Conservation (phyloP, 2,888 invertebrate genomes). For the Deilephila porcellus region DNA sequence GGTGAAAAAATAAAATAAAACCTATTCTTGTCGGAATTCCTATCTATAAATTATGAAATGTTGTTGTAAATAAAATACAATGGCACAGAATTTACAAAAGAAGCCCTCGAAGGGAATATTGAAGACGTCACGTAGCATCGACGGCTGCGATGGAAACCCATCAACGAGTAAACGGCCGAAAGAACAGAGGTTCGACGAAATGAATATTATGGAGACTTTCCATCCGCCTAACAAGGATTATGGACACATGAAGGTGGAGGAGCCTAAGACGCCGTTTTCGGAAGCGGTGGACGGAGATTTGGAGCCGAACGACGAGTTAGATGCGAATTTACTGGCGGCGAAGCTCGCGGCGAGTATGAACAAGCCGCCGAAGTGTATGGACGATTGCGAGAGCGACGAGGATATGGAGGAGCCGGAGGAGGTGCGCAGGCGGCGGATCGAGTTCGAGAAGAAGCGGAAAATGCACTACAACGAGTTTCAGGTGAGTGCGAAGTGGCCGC, state of each 20-base stretch:
- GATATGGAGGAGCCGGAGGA: conserved; percentile 86
- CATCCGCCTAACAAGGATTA: conserved; percentile 99
- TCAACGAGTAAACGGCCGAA: conserved; percentile 80
- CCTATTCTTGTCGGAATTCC: conserved; percentile 10
- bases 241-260: conserved; percentile 98
- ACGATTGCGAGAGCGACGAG: conserved; percentile 84
- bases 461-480: conserved; percentile 98
- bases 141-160: conserved; percentile 85
- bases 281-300: conserved; percentile 86
- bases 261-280: conserved; percentile 96
- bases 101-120: conserved; percentile 95
- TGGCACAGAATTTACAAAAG: conserved; percentile 92
- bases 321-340: conserved; percentile 90
- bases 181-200: conserved; percentile 97
- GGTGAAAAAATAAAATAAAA: conserved; percentile 41
- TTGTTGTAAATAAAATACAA: conserved; percentile 59
- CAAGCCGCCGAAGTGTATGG: conserved; percentile 76
- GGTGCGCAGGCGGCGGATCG: conserved; percentile 87
- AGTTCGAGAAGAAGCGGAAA: conserved; percentile 97
- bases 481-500: conserved; percentile 49
- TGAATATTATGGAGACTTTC: conserved; percentile 98
- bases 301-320: conserved; percentile 85
- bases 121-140: conserved; percentile 96
- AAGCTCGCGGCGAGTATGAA: conserved; percentile 86
- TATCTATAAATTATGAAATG: conserved; percentile 45